Evolutionary conservation across 2,888 invertebrate genomes (phyloP), one percentile per base, ranked within the genome.

Genomic region (Seira ritae): DNA sequence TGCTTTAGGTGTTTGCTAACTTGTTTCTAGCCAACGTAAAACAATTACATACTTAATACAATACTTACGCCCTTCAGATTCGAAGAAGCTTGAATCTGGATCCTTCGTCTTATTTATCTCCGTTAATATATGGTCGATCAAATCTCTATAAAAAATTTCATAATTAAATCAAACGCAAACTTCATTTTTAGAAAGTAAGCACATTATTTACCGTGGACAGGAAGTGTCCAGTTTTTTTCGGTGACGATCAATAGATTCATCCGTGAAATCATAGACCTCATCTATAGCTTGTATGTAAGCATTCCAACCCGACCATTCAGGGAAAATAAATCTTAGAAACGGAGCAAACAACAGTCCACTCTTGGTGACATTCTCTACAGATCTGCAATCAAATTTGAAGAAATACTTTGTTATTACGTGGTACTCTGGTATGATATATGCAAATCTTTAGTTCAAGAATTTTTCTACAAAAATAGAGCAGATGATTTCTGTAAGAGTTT

Each of bases 71-170:
- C 73, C 71, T 31, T 85, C 66, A 71, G 73, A n/a, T n/a, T n/a
- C n/a, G n/a, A n/a, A 84, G 66, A 88, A 87, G 12, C 79, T 80
- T 0, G 87, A 88, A 1, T 73, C 65, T 12, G 77, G 72, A 23
- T 87, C 80, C 0, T 62, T 75, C 12, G 85, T 31, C 62, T 72
- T 71, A 22, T 83, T 50, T 10, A 85, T 82, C 74, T 88, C 86
- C 1, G 62, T 37, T 1, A 88, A 20, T n/a, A 81, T 87, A 17
- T 80, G 71, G 60, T 88, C 88, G 62, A 88, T 86, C 62, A 87
- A 87, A 69, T 88, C 85, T 20, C 87, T 85, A 31, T 55, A 20
- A 31, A 17, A 55, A 67, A 55, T 31, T 31, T 2, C 31, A 4
- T 4, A 31, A 31, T 31, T 31, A 8, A 31, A 31, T 4, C 8